Base-by-base conservation (phyloP, 2,797 vertebrate species). In the Orestias chungarensis region DNA sequence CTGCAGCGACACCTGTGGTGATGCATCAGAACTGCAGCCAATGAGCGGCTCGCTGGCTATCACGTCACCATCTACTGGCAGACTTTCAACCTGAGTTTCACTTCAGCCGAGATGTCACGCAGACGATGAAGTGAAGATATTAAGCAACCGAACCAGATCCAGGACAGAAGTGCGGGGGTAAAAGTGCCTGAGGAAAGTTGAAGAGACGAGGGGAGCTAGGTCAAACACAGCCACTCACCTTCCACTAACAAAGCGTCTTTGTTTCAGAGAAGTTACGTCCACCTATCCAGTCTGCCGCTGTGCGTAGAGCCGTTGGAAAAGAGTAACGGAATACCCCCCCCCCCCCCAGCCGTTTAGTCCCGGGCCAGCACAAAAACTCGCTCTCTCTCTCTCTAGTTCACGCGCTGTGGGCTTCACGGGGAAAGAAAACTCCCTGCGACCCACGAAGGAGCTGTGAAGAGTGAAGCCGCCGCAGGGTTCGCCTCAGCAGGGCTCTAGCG, bases 321-420 rank as follows among this genome's bases (percentile, higher is more conserved):
- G 74, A 74, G 57, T 35, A 25, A 54, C 52, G 66, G 64, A 68
- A 75, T 71, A 83, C 67, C 70, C 87, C 86, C 66, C 38, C 70
- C 82, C 67, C 70, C 87, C 86, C 66, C 38, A 61, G 33, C 72
- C 79, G 17, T 33, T 78, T 49, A 62, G 79, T 87, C 73, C n/a
- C 71, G 47, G 47, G 74, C 73, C 69, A 79, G 61, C n/a, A 12
- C 12, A 57, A n/a, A 49, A 40, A 4, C 9, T 4, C 4, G 9
- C 38, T 40, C 4, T 25, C 35, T 79, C 74, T 79, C 77, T 83
- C 50, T 40, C 64, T 15, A 20, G 33, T 82, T 74, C 11, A 43
- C 61, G 9, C 64, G 38, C 33, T 15, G n/a, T 12, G 4, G 10
- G 18, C 17, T 29, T 1, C 0, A 17, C 17, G 17, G 2, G 33